Percentiles rank a stretch among this genome's conserved stretches.
Evolutionary conservation across 2,113 vertebrate species (phyloP).

Genomic region (Plestiodon gilberti): DNA sequence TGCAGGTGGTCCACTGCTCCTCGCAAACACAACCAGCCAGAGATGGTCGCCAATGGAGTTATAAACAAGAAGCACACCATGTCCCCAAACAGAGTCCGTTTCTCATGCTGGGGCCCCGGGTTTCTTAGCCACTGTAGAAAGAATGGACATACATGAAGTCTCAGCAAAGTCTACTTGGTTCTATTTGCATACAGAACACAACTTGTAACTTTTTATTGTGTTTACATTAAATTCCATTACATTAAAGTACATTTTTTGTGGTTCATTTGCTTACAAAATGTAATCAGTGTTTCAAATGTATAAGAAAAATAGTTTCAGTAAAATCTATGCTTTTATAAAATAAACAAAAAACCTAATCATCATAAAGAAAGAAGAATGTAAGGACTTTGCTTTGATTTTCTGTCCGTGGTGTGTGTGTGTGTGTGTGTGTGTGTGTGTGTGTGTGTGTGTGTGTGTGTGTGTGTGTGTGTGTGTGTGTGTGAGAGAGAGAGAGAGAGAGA

Average conservation of each 20-base stretch:
- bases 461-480: no score
- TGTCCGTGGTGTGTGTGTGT: no score
- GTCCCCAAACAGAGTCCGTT: constrained; percentile 83
- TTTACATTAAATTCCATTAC: background rate
- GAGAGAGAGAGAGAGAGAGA: no score
- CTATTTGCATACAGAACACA: background rate
- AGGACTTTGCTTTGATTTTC: background rate
- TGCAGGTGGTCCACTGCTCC: constrained; percentile 85
- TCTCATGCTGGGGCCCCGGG: constrained; percentile 81
- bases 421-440: no score
- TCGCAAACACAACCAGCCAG: constrained; percentile 84
- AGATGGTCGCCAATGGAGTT: constrained; percentile 81
- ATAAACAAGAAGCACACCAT: constrained; percentile 87
- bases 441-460: no score
- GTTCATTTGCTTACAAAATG: rapidly evolving
- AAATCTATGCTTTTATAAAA: background rate
- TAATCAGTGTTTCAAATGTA: background rate
- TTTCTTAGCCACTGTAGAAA: constrained; percentile 81
- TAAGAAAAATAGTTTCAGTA: background rate
- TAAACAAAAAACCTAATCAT: background rate
- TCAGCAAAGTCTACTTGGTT: constrained; percentile 2
- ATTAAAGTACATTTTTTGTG: background rate
- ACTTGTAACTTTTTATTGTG: rapidly evolving
- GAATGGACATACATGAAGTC: constrained; percentile 44
- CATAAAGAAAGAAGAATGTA: background rate